Evolutionary conservation across 2,113 vertebrate genomes (phyloP).

Genomic region (Hystrix brachyura): DNA sequence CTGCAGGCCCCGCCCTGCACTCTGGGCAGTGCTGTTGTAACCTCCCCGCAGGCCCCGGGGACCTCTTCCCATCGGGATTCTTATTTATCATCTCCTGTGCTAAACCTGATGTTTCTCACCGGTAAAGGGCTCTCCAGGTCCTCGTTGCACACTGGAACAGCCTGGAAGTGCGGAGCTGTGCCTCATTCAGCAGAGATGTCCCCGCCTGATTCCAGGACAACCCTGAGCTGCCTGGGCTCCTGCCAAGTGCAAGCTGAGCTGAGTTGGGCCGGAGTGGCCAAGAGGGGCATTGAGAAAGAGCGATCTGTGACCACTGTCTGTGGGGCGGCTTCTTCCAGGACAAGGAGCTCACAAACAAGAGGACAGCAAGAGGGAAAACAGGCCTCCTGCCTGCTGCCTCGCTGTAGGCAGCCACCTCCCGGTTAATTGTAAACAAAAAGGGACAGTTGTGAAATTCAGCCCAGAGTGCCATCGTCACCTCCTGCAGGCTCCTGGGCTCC

Average conservation of each 20-base stretch:
- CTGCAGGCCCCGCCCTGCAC: neutral
- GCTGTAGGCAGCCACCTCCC: constrained; percentile 13
- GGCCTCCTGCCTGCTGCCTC: neutral
- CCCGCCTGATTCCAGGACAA: neutral
- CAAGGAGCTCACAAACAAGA: constrained; percentile 74
- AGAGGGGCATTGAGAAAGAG: neutral
- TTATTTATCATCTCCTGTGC: constrained; percentile 51
- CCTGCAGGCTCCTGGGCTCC: neutral
- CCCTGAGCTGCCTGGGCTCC: neutral
- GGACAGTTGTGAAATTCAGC: constrained; percentile 76
- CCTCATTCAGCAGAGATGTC: neutral
- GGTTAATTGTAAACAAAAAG: constrained; percentile 64
- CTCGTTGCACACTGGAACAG: constrained; percentile 49
- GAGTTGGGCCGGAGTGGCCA: neutral
- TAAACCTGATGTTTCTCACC: constrained; percentile 40
- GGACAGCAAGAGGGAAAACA: constrained; percentile 4
- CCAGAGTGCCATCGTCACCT: neutral
- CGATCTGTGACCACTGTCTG: neutral
- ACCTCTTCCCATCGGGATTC: neutral
- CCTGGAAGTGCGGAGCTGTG: constrained; percentile 15
- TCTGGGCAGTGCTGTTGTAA: constrained; percentile 81
- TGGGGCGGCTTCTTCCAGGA: constrained; percentile 34
- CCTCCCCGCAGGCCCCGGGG: constrained; percentile 55
- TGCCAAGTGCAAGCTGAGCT: constrained; percentile 36
- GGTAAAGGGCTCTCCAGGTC: constrained; percentile 48